A percentile compares a stretch with the other conserved stretches of the same genome.
phyloP scores from a whole-genome alignment of 2,113 vertebrate species.

The Hyaena hyaena region DNA sequence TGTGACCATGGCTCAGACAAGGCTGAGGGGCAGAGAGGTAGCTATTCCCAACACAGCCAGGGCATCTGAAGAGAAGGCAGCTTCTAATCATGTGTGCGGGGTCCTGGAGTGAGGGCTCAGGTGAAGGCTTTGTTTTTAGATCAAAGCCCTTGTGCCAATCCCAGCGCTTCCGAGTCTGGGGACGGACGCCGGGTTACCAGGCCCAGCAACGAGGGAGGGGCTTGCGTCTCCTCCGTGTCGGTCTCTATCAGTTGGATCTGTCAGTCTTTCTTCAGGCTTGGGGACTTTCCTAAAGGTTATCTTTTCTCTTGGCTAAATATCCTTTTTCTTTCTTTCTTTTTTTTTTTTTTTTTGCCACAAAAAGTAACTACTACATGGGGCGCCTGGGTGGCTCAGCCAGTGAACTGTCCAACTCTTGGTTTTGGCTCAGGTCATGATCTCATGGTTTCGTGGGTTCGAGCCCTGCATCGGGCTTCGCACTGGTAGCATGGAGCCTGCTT shows the following conservation, averaged over 20 bases:
- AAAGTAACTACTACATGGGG: background rate
- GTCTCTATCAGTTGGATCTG: background rate
- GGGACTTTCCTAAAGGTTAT: background rate
- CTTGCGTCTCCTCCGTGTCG: accelerated
- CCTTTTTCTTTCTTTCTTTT: background rate
- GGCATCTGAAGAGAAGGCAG: accelerated
- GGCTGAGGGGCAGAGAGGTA: background rate
- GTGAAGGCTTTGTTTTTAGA: background rate
- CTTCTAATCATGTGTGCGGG: accelerated
- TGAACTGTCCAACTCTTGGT: no score
- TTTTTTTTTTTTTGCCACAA: background rate
- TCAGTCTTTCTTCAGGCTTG: background rate
- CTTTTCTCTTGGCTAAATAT: constrained; percentile 47
- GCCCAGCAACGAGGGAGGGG: no score
- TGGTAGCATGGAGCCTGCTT: no score
- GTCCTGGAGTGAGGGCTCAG: background rate
- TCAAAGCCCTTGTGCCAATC: background rate
- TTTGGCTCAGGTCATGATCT: no score
- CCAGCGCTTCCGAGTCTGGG: no score
- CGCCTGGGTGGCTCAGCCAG: no score
- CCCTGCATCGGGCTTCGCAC: no score
- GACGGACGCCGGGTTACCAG: accelerated
- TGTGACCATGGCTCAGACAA: background rate
- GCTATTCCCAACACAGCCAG: accelerated
- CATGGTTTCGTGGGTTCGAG: no score